Percentiles rank a stretch among this genome's conserved stretches.
phyloP scores from a whole-genome alignment of 2,113 vertebrate species.

The Platycercus adscitus region DNA sequence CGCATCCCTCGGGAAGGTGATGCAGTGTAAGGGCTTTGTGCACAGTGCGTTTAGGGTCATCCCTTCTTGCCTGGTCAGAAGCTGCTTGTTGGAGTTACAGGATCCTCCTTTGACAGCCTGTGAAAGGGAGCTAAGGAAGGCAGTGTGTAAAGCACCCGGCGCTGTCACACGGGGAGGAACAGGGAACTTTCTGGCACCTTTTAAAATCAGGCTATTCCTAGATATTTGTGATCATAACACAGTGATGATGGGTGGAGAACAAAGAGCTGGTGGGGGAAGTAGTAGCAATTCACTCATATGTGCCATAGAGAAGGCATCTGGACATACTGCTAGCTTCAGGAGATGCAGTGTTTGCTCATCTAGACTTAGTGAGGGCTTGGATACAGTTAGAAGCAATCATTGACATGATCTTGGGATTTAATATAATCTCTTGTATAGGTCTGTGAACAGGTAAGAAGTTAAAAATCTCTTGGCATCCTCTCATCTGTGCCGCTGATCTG shows the following conservation, averaged over 20 bases:
- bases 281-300: rapidly evolving
- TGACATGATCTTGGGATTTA: neutral
- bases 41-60: rapidly evolving
- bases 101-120: neutral
- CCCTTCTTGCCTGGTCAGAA: neutral
- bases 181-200: neutral
- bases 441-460: neutral
- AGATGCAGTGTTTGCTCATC: neutral
- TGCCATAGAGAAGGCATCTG: neutral
- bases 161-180: neutral
- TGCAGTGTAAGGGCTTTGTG: neutral
- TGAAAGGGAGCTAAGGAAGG: neutral
- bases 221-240: neutral
- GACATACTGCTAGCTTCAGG: neutral
- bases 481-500: neutral
- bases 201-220: neutral
- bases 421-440: neutral
- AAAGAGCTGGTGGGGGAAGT: neutral
- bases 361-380: neutral
- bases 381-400: neutral
- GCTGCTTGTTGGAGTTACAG: neutral
- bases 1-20: neutral
- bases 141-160: neutral
- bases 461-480: rapidly evolving
- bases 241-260: neutral